Evolutionary conservation across 37 sponge, comb jelly and placozoan species (phyloP).

Genomic region (Dysidea cf. avara): DNA sequence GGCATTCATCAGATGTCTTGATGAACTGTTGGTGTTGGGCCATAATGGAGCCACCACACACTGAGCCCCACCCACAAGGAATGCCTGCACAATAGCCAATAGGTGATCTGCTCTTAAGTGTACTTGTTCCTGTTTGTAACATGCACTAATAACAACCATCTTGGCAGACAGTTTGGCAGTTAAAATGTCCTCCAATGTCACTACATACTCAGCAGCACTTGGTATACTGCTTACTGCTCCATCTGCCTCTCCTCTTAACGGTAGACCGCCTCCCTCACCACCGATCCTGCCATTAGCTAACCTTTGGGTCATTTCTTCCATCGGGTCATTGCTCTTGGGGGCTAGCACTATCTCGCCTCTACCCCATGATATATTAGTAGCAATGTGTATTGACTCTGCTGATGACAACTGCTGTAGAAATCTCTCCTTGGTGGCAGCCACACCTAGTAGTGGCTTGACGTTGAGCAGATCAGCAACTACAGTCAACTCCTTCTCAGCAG

Average conservation of each 20-base stretch:
- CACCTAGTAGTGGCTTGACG: constrained; percentile 46
- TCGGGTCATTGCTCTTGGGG: constrained; percentile 9
- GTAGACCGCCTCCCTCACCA: constrained; percentile 41
- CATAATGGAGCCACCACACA: constrained; percentile 85
- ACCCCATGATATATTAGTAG: constrained; percentile 85
- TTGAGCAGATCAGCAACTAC: constrained; percentile 69
- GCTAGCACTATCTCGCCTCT: constrained; percentile 66
- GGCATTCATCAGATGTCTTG: constrained; percentile 83
- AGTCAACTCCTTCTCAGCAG: constrained; percentile 79
- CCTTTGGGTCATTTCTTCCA: constrained; percentile 3
- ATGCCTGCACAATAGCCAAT: constrained; percentile 63
- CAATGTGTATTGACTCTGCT: constrained; percentile 66
- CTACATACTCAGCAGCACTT: constrained; percentile 58
- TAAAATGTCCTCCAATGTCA: constrained; percentile 69
- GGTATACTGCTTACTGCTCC: constrained; percentile 46
- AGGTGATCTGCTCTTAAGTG: constrained; percentile 57
- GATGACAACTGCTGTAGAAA: constrained; percentile 38
- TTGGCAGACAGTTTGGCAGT: constrained; percentile 54
- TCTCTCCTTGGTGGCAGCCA: constrained; percentile 63
- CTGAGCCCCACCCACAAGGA: constrained; percentile 80
- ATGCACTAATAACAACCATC: constrained; percentile 76
- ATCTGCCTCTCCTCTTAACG: constrained; percentile 42
- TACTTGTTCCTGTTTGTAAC: constrained; percentile 45
- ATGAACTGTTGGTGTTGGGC: constrained; percentile 74
- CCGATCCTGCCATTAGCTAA: constrained; percentile 7